Conservation (phyloP, 2,888 invertebrate species). For the Marronus borbonicus region DNA sequence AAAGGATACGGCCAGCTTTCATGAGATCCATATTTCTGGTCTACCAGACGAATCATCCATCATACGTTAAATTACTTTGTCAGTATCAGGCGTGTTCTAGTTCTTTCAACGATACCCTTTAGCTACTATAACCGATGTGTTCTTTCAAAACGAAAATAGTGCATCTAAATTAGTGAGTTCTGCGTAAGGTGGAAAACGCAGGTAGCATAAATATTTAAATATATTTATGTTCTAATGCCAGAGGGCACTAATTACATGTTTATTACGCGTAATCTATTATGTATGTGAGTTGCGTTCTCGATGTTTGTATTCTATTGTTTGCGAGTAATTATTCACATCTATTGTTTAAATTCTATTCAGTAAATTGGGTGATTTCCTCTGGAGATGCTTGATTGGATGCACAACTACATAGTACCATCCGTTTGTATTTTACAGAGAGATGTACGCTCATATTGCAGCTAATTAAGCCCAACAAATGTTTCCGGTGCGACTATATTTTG, state of each 20-base stretch:
- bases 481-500: background rate
- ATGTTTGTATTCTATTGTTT: slow-evolving; percentile 28
- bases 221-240: background rate
- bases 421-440: background rate
- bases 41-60: slow-evolving; percentile 37
- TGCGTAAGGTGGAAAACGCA: slow-evolving; percentile 1
- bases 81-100: slow-evolving; percentile 36
- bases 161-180: background rate
- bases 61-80: slow-evolving; percentile 33
- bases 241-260: slow-evolving; percentile 17
- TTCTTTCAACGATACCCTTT: slow-evolving; percentile 6
- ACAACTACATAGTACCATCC: background rate
- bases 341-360: slow-evolving; percentile 33
- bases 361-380: slow-evolving; percentile 31
- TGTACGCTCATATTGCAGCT: background rate
- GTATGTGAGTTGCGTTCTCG: slow-evolving; percentile 4
- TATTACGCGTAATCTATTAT: slow-evolving; percentile 30
- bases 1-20: background rate
- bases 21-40: slow-evolving; percentile 16
- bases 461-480: background rate
- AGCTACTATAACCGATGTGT: background rate
- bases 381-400: slow-evolving; percentile 13
- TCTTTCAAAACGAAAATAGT: background rate
- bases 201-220: slow-evolving; percentile 1
- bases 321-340: slow-evolving; percentile 32